A percentile compares a stretch with the other conserved stretches of the same genome.
Evolutionary conservation across 1,140 invertebrate species (phyloP).

Genomic region (Drosophila arizonae): DNA sequence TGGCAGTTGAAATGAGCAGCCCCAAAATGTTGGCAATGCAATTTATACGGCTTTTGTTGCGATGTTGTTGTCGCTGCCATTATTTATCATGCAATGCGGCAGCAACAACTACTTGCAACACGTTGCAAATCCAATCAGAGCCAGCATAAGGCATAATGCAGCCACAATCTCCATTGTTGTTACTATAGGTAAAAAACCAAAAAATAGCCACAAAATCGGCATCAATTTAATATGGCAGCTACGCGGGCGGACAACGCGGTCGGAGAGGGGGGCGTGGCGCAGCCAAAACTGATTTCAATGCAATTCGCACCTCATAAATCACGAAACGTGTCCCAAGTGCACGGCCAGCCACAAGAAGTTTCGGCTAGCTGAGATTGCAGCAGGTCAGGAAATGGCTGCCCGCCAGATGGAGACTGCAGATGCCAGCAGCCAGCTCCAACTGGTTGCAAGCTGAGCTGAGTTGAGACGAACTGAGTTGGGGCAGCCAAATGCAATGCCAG

Average conservation of each 20-base stretch:
- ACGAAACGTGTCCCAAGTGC: constrained; percentile 80
- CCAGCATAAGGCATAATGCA: constrained; percentile 36
- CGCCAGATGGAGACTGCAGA: constrained; percentile 15
- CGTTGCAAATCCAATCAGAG: constrained; percentile 70
- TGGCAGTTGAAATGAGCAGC: constrained; percentile 37
- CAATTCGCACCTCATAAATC: constrained; percentile 83
- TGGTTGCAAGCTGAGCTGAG: neutral
- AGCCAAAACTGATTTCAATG: constrained; percentile 74
- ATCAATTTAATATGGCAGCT: constrained; percentile 76
- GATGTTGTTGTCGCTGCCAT: constrained; percentile 22
- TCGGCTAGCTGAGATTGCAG: constrained; percentile 42
- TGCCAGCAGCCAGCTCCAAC: constrained; percentile 11
- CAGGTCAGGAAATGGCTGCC: constrained; percentile 43
- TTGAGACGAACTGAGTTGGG: neutral
- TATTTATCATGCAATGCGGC: constrained; percentile 51
- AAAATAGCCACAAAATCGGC: constrained; percentile 60
- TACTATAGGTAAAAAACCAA: constrained; percentile 16
- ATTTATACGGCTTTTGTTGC: constrained; percentile 18
- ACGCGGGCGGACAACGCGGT: neutral
- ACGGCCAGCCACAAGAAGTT: constrained; percentile 43
- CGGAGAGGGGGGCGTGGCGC: neutral
- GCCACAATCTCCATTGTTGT: constrained; percentile 57
- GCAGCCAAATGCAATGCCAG: constrained; percentile 1
- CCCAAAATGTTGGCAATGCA: constrained; percentile 25
- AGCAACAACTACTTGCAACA: constrained; percentile 31